phyloP scores from a whole-genome alignment of 2,888 invertebrate genomes.

The Drosophila atripex region DNA sequence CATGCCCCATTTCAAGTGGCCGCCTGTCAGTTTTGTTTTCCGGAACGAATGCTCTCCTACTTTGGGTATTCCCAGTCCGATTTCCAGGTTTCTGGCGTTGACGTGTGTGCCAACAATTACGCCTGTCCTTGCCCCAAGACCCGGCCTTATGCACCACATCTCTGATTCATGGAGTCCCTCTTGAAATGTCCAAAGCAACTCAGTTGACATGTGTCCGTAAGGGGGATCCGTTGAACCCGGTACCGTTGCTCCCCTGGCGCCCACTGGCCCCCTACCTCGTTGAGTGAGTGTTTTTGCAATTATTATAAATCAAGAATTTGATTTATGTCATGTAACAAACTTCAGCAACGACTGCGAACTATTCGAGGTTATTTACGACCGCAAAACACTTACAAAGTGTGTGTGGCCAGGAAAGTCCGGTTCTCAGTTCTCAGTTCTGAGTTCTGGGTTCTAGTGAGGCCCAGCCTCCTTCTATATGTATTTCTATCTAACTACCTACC shows the following conservation, averaged over 20 bases:
- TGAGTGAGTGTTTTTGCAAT: conserved; percentile 65
- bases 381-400: conserved; percentile 65
- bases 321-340: conserved; percentile 72
- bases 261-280: background rate
- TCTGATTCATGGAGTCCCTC: background rate
- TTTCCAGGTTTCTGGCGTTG: conserved; percentile 53
- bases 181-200: conserved; percentile 15
- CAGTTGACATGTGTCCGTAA: conserved; percentile 59
- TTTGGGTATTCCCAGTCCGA: conserved; percentile 4
- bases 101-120: conserved; percentile 63
- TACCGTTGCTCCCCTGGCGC: background rate
- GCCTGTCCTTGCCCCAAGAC: conserved; percentile 10
- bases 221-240: too few species aligned
- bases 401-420: conserved; percentile 35
- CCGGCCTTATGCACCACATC: background rate
- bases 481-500: background rate
- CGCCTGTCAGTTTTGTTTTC: background rate
- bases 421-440: conserved; percentile 9
- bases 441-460: conserved; percentile 18
- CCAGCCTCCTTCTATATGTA: background rate
- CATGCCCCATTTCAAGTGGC: background rate
- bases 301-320: conserved; percentile 74
- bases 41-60: background rate
- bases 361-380: conserved; percentile 62
- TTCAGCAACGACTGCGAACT: conserved; percentile 53